Conservation (phyloP, 1,140 invertebrate species). For the Chironomus tepperi region DNA sequence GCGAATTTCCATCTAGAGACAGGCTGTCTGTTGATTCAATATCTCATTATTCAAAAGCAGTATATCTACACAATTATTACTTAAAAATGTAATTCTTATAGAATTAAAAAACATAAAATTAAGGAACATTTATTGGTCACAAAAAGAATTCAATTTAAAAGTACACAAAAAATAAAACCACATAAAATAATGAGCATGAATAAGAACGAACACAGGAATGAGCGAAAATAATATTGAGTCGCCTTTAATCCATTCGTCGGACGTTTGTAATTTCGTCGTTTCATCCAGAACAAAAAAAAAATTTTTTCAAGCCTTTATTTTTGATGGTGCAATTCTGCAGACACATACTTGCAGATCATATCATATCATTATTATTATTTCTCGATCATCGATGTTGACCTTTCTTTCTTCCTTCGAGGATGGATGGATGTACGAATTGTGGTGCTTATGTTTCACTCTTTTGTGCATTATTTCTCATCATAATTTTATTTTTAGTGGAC, state of each 20-base stretch:
- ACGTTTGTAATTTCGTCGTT: neutral
- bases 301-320: neutral
- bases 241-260: neutral
- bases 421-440: neutral
- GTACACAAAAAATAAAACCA: too few relatives aligned
- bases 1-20: too few relatives aligned
- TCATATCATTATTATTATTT: slow-evolving; percentile 14
- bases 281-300: neutral
- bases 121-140: too few relatives aligned
- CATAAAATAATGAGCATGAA: too few relatives aligned
- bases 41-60: too few relatives aligned
- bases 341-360: neutral
- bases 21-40: too few relatives aligned
- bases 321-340: slow-evolving; percentile 1
- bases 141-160: too few relatives aligned
- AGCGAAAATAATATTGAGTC: neutral
- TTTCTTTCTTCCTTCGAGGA: slow-evolving; percentile 6
- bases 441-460: neutral
- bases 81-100: too few relatives aligned
- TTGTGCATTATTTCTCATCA: neutral
- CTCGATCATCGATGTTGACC: slow-evolving; percentile 11
- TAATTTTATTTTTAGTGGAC: neutral
- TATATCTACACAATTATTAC: too few relatives aligned
- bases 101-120: too few relatives aligned
- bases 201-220: too few relatives aligned